Base-by-base conservation (phyloP, 2,113 vertebrate species). In the Heloderma charlesbogerti region DNA sequence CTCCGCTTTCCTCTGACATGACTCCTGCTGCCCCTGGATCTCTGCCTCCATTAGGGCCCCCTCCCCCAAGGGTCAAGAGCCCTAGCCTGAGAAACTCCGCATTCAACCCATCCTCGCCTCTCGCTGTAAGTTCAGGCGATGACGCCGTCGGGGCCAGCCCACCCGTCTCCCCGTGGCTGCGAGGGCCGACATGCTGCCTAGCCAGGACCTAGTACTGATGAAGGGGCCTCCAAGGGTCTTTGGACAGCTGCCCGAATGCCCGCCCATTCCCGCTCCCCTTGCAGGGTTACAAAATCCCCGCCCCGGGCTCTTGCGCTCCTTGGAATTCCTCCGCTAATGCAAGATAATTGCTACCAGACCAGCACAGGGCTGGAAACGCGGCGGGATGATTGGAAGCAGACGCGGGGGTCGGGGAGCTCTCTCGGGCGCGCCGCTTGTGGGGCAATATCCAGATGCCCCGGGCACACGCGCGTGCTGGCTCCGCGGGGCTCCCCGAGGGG, bases 331-430 rank as follows among this genome's bases (percentile, higher is more conserved):
- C 54, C 20, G 54, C 63, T 91, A 74, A 81, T 71, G 51, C 40
- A 31, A 54, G 22, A 63, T 83, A 83, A 88, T 88, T 40, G 43
- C 85, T 82, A 43, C 91, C 87, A 85, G 87, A 48, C 29, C 69
- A 77, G 37, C 29, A 6, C 67, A 69, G 67, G 75, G 25, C n/a
- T 74, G 27, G 13, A 48, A 79, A 80, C n/a, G 60, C 48, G 67
- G 75, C 74, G 31, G 60, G 69, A 71, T 84, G 81, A 57, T 57
- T 84, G 72, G 63, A 91, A 79, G n/a, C 81, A 88, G 81, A 37
- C 71, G n/a, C 31, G 12, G 84, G 74, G 48, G 31, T 74, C 54
- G n/a, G 63, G 20, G 31, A 37, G 12, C 22, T 27, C 43, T n/a
- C n/a, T 88, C 34, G 43, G 43, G 82, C 34, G 37, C 13, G 15